A percentile compares a stretch with the other conserved stretches of the same genome.
These are phyloP conservation scores for Eremobia ochroleuca DNA, from an alignment of 2,888 invertebrate species.

Conservation along the genomic window DNA sequence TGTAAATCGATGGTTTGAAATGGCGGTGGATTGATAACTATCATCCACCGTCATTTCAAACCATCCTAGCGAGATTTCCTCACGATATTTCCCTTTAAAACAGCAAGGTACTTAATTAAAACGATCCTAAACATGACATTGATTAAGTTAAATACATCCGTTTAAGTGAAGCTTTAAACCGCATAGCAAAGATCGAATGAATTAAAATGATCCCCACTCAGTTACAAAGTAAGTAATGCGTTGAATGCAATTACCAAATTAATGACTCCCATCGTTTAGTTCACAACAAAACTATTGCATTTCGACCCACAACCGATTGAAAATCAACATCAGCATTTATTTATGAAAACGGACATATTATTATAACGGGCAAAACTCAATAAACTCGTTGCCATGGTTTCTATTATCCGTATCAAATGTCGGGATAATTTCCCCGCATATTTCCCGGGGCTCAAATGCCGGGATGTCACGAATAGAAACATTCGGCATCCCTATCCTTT, in stretches of 20 bases:
- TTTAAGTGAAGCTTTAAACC: slow-evolving; percentile 2
- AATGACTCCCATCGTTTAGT: slow-evolving; percentile 12
- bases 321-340: slow-evolving; percentile 47
- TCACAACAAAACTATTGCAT: slow-evolving; percentile 28
- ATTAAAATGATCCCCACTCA: slow-evolving; percentile 18
- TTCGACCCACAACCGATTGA: slow-evolving; percentile 22
- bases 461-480: slow-evolving; percentile 51
- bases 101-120: slow-evolving; percentile 8
- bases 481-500: slow-evolving; percentile 50
- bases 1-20: too few species aligned
- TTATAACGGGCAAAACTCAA: slow-evolving; percentile 31
- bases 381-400: slow-evolving; percentile 50
- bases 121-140: neutral
- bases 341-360: slow-evolving; percentile 44
- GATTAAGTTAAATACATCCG: slow-evolving; percentile 25
- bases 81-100: neutral
- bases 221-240: slow-evolving; percentile 27
- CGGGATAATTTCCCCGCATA: slow-evolving; percentile 55
- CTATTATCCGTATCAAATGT: slow-evolving; percentile 48
- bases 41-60: neutral
- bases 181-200: slow-evolving; percentile 6
- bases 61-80: neutral
- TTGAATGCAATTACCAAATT: slow-evolving; percentile 23
- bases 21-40: too few species aligned
- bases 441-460: slow-evolving; percentile 51